Base-by-base conservation (phyloP, 2,113 vertebrate species). In the Trinectes maculatus region DNA sequence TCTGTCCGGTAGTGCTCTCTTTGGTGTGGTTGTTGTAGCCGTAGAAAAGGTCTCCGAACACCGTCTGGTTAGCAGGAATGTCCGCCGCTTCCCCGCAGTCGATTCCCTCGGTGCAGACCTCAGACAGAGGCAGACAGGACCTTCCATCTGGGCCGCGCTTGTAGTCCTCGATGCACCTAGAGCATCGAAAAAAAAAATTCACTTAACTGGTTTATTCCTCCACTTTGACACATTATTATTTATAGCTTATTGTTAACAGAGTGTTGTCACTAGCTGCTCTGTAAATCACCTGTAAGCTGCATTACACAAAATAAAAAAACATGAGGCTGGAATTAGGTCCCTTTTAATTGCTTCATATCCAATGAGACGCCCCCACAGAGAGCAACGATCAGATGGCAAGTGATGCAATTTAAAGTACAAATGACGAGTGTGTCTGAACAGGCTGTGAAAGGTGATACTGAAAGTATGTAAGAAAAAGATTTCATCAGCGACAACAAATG, bases 121-220 rank as follows among this genome's bases (percentile, higher is more conserved):
- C 98, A 0, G 95, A 92, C 72, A 99, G 88, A 3, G 98, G 95
- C 47, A 98, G 94, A 80, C 98, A 99, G 0, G 96, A 97, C 3
- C 96, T 92, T 1, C 96, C 95, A 0, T 99, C 98, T 0, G 91
- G 82, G 1, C 95, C 95, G 2, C 97, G 93, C 75, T 95, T 98
- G 84, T 99, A 99, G 84, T 99, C 98, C 83, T 99, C 98, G 0
- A 99, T 99, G 86, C 98, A 99, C 71, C 98, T 99, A 10, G 26
- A 49, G 43, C 0, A n/a, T n/a, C n/a, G n/a, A n/a, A n/a, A n/a
- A n/a, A n/a, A n/a, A n/a, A n/a, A n/a, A n/a, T n/a, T n/a, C n/a
- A n/a, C n/a, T n/a, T n/a, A n/a, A n/a, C n/a, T n/a, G n/a, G n/a
- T n/a, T n/a, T n/a, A n/a, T n/a, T n/a, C n/a, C n/a, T n/a, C n/a